Base-by-base conservation (phyloP, 2,113 vertebrate species). In the Epinephelus lanceolatus region DNA sequence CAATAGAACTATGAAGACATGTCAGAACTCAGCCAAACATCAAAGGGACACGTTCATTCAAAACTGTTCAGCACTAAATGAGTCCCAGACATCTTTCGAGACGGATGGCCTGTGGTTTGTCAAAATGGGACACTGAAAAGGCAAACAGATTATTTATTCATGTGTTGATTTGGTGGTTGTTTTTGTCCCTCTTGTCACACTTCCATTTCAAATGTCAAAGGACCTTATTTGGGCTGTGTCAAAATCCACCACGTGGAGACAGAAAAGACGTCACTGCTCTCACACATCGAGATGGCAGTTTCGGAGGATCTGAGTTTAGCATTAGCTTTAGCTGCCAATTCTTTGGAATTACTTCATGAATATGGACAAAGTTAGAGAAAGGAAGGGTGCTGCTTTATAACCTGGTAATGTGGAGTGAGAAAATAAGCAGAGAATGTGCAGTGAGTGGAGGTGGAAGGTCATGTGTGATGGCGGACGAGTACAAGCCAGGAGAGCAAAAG, bases 101-200 rank as follows among this genome's bases (percentile, higher is more conserved):
- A 81, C 86, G 76, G 81, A 86, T 61, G 81, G 86, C 77, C 82
- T 70, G 80, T 72, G 82, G 85, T 89, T 93, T 84, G 49, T 79
- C 61, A 21, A 94, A 92, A 86, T 90, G 85, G 90, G 92, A 90
- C 87, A 88, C 55, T 47, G 86, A 81, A 87, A 88, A 94, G 61
- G 74, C 88, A 86, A 93, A 91, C 88, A 85, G 23, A 93, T 93
- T 69, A 92, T 91, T 93, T 87, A 92, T 95, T 92, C 59, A 93
- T 94, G 87, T 87, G 87, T 92, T 91, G 86, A 90, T 88, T 85
- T 80, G 73, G 71, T 81, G 77, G 33, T 78, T 91, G 84, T 88
- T 93, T 94, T 85, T 74, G 85, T 92, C 88, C 89, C 76, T 66
- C 62, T 89, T 90, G 91, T 91, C 88, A 86, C 81, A 87, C 85